Evolutionary conservation across 2,113 vertebrate species (phyloP), one percentile per base, ranked within the genome.

Genomic region (Thermophis baileyi): DNA sequence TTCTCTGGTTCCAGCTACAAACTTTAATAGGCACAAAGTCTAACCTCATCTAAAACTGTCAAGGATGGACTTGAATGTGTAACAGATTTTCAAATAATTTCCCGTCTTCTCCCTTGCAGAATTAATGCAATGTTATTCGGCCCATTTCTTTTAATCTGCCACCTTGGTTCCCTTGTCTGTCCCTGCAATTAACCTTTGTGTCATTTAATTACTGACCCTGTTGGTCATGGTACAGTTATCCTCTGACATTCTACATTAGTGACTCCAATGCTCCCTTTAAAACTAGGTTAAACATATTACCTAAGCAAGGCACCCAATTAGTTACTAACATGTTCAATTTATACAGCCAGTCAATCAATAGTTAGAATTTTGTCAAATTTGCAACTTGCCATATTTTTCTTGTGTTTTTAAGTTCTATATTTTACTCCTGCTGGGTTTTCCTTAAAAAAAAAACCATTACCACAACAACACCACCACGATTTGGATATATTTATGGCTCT

Each of bases 181-280:
- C 18, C 90, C 94, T 90, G 91, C 94, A 96, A 97, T 96, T 97
- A 97, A 96, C 92, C 87, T 94, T 44, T 53, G 55, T 88, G 94
- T 51, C 93, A 94, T 94, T 95, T 96, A 97, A 94, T 94, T 96
- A 91, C 11, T 63, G 91, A 94, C 24, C 87, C 40, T 93, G 91
- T 46, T 93, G 92, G 60, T 92, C 87, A 96, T 3, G 35, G 30
- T 93, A 95, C 35, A 95, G 87, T 69, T 93, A 35, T 85, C 88
- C 94, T 95, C 92, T 95, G 92, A 97, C 94, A 95, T 3, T 90
- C 51, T 24, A 89, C 93, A 49, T 94, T 63, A 97, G 93, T 53
- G 88, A 94, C 93, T 96, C 91, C 93, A 57, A 50, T 0, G 0
- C 47, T 96, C 55, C 54, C 88, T 96, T 96, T 91, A 95, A 95